A percentile compares a stretch with the other conserved stretches of the same genome.
phyloP scores from a whole-genome alignment of 2,113 vertebrate species.

The Sprattus sprattus region DNA sequence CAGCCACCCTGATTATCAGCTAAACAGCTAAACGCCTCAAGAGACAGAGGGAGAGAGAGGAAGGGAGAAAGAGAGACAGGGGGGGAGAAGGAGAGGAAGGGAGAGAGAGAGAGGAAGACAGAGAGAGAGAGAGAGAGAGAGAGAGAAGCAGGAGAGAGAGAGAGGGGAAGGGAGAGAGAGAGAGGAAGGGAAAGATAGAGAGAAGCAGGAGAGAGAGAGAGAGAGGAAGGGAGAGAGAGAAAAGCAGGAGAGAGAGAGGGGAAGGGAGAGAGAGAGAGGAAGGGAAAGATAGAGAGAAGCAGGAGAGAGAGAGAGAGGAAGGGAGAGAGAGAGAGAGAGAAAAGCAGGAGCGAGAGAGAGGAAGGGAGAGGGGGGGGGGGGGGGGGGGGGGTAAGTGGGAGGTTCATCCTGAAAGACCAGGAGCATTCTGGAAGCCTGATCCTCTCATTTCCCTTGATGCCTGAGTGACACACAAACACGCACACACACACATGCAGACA shows the following conservation, averaged over 20 bases:
- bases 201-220: conserved; percentile 6
- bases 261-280: background rate
- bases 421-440: background rate
- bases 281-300: too few species aligned
- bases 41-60: conserved; percentile 15
- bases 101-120: background rate
- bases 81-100: background rate
- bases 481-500: conserved; percentile 8
- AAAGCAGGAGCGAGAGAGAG: background rate
- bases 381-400: background rate
- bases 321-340: too few species aligned
- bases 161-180: background rate
- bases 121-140: background rate
- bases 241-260: too few species aligned
- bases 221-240: background rate
- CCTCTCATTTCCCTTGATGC: conserved; percentile 18
- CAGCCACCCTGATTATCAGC: conserved; percentile 46
- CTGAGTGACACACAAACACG: conserved; percentile 17
- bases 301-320: background rate
- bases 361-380: background rate
- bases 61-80: background rate
- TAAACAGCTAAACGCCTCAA: conserved; percentile 39
- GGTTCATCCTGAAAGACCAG: conserved; percentile 31
- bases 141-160: too few species aligned
- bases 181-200: conserved; percentile 9